Conservation (phyloP, 2,113 vertebrate species). For the Heliornis fulica region DNA sequence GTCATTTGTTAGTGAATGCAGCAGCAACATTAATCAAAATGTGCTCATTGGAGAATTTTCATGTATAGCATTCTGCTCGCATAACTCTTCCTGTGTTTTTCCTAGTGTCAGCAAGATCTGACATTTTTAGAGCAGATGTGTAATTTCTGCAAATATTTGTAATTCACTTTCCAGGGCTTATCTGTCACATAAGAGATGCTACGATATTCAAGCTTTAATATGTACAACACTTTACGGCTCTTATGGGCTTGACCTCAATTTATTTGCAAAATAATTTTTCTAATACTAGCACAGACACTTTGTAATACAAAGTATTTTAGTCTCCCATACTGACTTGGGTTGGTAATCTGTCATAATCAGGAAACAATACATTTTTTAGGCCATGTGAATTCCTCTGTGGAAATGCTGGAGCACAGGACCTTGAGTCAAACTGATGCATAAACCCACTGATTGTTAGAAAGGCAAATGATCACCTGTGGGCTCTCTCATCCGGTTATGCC, state of each 20-base stretch:
- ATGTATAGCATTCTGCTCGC: background rate
- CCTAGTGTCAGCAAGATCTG: conserved; percentile 10
- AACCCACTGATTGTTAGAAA: background rate
- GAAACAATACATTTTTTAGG: background rate
- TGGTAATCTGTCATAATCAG: background rate
- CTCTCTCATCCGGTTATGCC: background rate
- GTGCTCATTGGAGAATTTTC: background rate
- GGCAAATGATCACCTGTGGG: background rate
- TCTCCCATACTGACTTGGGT: background rate
- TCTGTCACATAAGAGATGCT: background rate
- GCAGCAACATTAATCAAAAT: conserved; percentile 10
- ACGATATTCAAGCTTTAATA: background rate
- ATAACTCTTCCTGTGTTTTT: conserved; percentile 27
- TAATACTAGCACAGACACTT: background rate
- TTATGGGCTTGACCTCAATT: background rate
- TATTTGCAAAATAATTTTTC: background rate
- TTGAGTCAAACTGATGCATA: background rate
- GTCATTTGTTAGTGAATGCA: background rate
- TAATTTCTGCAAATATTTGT: conserved; percentile 41
- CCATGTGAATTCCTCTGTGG: background rate
- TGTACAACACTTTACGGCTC: background rate
- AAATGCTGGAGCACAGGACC: background rate
- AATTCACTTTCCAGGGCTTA: background rate
- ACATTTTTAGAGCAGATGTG: background rate
- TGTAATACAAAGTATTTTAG: background rate